Evolutionary conservation across 2,113 vertebrate species (phyloP).

Genomic region (Coptodon rendalli): DNA sequence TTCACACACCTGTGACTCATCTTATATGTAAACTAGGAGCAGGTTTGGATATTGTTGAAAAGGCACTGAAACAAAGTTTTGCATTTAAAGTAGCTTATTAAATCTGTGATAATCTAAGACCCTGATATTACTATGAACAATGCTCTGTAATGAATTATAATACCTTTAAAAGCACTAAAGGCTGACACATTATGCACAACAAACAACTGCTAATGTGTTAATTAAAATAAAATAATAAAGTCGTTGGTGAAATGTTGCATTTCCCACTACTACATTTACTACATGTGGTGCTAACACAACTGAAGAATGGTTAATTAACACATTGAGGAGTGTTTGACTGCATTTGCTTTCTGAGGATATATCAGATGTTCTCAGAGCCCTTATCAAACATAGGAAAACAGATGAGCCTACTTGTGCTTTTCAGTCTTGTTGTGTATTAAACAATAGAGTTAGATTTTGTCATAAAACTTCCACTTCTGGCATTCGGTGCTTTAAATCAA

Average conservation of each 20-base stretch:
- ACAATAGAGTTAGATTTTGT: background rate
- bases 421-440: background rate
- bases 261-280: background rate
- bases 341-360: background rate
- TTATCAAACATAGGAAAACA: background rate
- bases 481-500: background rate
- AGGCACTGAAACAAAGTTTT: background rate
- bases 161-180: background rate
- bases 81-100: background rate
- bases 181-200: background rate
- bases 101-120: background rate
- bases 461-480: background rate
- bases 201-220: background rate
- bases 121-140: background rate
- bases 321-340: background rate
- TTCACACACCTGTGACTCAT: background rate
- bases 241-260: background rate
- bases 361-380: background rate
- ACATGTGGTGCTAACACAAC: background rate
- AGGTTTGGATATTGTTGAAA: background rate
- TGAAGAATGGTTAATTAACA: background rate
- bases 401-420: background rate
- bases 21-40: background rate
- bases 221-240: background rate
- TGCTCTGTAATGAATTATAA: background rate